Evolutionary conservation across 1,140 invertebrate genomes (phyloP), one percentile per base, ranked within the genome.

Genomic region (Caenorhabditis tropicalis): DNA sequence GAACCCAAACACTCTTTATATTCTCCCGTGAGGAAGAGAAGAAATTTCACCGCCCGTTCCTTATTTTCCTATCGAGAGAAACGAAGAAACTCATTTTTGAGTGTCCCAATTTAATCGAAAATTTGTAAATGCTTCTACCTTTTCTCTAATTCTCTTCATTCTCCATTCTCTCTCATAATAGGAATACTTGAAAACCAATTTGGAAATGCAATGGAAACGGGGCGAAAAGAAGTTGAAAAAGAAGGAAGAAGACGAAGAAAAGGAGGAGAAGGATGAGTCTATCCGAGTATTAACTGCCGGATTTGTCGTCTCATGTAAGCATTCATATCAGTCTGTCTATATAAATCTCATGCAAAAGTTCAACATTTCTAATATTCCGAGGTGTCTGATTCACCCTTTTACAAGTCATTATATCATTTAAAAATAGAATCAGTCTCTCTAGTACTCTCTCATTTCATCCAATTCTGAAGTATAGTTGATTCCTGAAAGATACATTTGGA

Each of bases 141-240:
- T 74, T 74, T 46, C n/a, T 74, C 65, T 10, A 12, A 10, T 6
- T 74, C 65, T 74, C 65, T 15, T 15, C 36, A 43, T 74, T 19
- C 15, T 46, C 1, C 65, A 31, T 12, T n/a, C 36, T 43, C 19
- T 74, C 36, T 74, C 65, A 39, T 74, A 74, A 74, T 74, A 12
- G 65, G n/a, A 74, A 74, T 74, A 74, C 65, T 74, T 74, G 65
- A 74, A 74, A 74, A 74, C 65, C 65, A 74, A 74, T 74, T 74
- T 74, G 65, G 12, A 21, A 74, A 74, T 74, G 36, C 65, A 43
- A 74, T 74, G 36, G 36, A 74, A 74, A 43, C 36, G 33, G 19
- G n/a, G 65, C 16, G 33, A 9, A 19, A 39, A 65, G 65, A 24
- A 74, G 65, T 46, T 33, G 65, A 74, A 74, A 43, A 74, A 74